phyloP scores from a whole-genome alignment of 2,888 invertebrate species.

The Apocheima hispidaria region DNA sequence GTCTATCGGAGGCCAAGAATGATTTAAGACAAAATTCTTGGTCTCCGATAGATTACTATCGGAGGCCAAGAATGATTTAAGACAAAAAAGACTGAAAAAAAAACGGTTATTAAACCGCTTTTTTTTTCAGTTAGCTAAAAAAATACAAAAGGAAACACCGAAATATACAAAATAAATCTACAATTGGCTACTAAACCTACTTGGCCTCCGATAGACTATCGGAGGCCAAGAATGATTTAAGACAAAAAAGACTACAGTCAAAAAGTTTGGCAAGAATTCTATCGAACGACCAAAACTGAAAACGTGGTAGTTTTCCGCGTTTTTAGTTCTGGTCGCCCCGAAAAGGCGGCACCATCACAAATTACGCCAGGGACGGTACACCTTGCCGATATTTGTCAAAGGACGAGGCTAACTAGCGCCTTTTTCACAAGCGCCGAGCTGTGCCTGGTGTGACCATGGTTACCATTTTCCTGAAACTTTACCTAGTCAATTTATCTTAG shows the following conservation, averaged over 20 bases:
- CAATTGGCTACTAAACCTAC: no score
- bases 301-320: background rate
- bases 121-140: no score
- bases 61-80: no score
- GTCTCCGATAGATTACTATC: no score
- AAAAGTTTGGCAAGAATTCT: background rate
- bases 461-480: background rate
- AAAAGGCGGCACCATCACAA: slow-evolving; percentile 39
- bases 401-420: slow-evolving; percentile 45
- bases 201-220: no score
- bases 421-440: slow-evolving; percentile 35
- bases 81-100: no score
- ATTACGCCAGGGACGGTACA: slow-evolving; percentile 42
- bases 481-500: background rate
- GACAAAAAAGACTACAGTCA: background rate
- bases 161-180: no score
- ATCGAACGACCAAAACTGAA: slow-evolving; percentile 5
- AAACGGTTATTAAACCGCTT: no score
- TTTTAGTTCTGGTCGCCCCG: slow-evolving; percentile 1
- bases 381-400: slow-evolving; percentile 48
- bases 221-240: no score
- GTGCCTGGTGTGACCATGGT: slow-evolving; percentile 20
- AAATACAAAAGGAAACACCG: no score
- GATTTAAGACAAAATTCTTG: no score
- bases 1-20: no score